Evolutionary conservation across 2,888 invertebrate species (phyloP).

Genomic region (Magallana nippona): DNA sequence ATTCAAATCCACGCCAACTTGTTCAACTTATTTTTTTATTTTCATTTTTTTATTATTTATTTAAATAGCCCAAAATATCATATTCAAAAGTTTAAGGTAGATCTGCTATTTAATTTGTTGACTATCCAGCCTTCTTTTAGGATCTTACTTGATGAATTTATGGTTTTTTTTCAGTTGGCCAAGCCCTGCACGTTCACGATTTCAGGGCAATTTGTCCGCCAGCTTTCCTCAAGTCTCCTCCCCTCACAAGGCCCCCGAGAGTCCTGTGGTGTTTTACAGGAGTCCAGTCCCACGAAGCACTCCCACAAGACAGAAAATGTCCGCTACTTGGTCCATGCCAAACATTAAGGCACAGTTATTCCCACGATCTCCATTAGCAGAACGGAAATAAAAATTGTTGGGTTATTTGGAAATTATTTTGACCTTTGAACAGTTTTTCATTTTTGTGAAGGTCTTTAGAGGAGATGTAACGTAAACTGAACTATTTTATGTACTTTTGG

Average conservation of each 20-base stretch:
- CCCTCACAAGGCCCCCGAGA: constrained; percentile 51
- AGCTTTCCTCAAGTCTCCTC: constrained; percentile 54
- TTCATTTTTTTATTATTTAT: too few species aligned
- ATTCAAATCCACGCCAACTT: too few species aligned
- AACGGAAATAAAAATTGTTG: neutral
- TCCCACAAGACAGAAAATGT: constrained; percentile 42
- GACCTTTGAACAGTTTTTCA: neutral
- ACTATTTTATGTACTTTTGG: too few species aligned
- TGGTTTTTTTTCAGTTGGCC: constrained; percentile 64
- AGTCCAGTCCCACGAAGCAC: constrained; percentile 53
- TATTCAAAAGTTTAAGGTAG: too few species aligned
- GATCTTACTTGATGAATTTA: neutral
- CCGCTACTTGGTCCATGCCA: constrained; percentile 49
- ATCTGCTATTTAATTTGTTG: neutral
- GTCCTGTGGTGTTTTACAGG: constrained; percentile 56
- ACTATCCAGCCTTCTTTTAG: neutral
- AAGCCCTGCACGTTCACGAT: constrained; percentile 65
- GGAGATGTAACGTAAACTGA: too few species aligned
- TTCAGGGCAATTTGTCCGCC: constrained; percentile 50
- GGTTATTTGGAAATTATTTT: too few species aligned
- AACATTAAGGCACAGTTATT: constrained; percentile 50
- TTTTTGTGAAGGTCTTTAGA: neutral
- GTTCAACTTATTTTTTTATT: too few species aligned
- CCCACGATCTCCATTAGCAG: constrained; percentile 34
- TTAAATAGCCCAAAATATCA: too few species aligned